Conservation (phyloP, 1,140 invertebrate genomes). For the Mamestra configurata region DNA sequence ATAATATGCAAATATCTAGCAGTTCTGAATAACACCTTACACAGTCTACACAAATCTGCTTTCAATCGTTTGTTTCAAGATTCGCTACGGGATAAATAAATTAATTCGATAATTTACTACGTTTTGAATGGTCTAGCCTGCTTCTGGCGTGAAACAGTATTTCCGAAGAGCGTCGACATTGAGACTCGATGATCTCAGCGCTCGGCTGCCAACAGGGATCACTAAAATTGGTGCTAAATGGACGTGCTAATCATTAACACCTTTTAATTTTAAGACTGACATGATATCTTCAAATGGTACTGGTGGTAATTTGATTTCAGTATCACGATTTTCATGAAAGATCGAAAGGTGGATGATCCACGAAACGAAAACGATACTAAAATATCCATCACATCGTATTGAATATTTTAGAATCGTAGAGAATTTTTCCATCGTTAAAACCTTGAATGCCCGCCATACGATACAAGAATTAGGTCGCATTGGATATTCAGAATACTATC, state of each 20-base stretch:
- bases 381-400: constrained; percentile 14
- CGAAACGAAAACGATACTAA: background rate
- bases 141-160: constrained; percentile 12
- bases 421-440: constrained; percentile 43
- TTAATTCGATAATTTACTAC: background rate
- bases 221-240: constrained; percentile 62
- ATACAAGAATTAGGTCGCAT: constrained; percentile 33
- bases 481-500: constrained; percentile 31
- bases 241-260: constrained; percentile 51
- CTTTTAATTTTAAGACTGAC: constrained; percentile 31
- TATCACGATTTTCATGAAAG: background rate
- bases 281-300: background rate
- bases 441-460: constrained; percentile 44
- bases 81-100: background rate
- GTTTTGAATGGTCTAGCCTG: background rate
- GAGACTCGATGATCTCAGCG: constrained; percentile 62
- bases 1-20: background rate
- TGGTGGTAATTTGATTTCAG: background rate
- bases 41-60: background rate
- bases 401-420: constrained; percentile 9
- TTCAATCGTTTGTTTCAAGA: background rate
- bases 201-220: constrained; percentile 59
- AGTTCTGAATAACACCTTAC: background rate
- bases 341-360: background rate
- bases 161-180: constrained; percentile 59